Conservation (phyloP, 2,797 vertebrate species). For the Gambelia wislizenii region DNA sequence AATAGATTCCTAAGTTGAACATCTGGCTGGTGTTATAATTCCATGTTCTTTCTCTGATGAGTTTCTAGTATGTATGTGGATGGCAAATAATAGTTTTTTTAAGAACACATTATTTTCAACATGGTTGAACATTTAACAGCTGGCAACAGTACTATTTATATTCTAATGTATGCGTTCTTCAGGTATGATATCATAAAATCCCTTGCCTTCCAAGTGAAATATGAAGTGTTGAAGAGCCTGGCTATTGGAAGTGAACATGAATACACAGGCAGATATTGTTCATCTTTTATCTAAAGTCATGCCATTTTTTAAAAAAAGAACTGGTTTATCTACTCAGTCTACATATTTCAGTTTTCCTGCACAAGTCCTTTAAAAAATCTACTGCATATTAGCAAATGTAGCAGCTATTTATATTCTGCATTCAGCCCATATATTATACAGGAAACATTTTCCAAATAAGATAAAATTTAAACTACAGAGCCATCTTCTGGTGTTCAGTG, state of each 20-base stretch:
- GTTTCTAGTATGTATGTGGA: neutral
- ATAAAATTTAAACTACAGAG: slow-evolving; percentile 49
- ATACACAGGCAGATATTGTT: neutral
- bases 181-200: neutral
- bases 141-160: neutral
- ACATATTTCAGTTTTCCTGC: neutral
- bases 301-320: neutral
- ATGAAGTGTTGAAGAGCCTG: neutral
- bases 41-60: slow-evolving; percentile 10
- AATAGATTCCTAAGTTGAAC: slow-evolving; percentile 12
- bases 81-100: neutral
- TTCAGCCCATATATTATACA: neutral
- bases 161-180: neutral
- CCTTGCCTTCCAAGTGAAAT: neutral
- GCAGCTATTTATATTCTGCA: neutral
- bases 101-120: neutral
- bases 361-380: neutral
- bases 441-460: neutral
- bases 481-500: slow-evolving; percentile 63
- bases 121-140: neutral
- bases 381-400: neutral
- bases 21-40: slow-evolving; percentile 35
- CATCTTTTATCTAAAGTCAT: neutral
- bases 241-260: neutral
- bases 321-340: neutral